These are phyloP conservation scores for Cantharis lateralis DNA, from an alignment of 2,888 invertebrate species.

Conservation along the genomic window DNA sequence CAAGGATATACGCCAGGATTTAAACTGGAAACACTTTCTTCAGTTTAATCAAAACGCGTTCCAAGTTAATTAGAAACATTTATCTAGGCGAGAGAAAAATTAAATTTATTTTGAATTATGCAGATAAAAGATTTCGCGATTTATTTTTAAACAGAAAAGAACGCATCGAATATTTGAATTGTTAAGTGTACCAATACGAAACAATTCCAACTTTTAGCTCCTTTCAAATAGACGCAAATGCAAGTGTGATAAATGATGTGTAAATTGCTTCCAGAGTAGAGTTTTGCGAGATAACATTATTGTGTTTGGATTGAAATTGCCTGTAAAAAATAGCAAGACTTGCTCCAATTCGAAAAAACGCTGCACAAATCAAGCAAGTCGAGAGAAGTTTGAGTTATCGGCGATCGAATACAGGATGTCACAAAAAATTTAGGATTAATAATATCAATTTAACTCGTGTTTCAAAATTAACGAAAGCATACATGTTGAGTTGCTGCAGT, in stretches of 20 bases:
- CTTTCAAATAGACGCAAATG: constrained; percentile 6
- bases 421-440: not conserved
- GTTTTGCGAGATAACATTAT: constrained; percentile 14
- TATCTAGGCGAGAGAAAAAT: not conserved
- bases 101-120: not conserved
- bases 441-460: too few relatives aligned
- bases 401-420: not conserved
- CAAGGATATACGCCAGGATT: not conserved
- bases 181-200: constrained; percentile 3
- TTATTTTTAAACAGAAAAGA: not conserved
- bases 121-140: not conserved
- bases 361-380: not conserved
- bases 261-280: constrained; percentile 13
- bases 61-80: not conserved
- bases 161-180: not conserved
- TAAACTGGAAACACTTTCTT: not conserved
- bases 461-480: too few relatives aligned
- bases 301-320: constrained; percentile 17
- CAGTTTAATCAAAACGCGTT: not conserved
- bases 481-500: too few relatives aligned
- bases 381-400: not conserved
- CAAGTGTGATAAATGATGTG: constrained; percentile 15
- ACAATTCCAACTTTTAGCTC: constrained; percentile 9
- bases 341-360: not conserved
- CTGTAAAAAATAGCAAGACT: not conserved